phyloP scores from a whole-genome alignment of 1,140 invertebrate genomes.

The Sipha flava region DNA sequence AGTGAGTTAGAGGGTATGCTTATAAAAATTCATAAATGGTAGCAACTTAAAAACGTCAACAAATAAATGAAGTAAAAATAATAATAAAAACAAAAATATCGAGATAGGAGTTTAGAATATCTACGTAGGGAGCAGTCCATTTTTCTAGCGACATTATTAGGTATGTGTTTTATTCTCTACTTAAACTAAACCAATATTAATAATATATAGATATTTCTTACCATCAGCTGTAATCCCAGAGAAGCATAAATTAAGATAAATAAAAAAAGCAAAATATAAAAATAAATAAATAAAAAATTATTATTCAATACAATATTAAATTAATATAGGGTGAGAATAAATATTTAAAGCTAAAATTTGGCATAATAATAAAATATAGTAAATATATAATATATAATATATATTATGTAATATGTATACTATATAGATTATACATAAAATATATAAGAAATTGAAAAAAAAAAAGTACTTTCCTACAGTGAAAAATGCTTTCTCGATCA shows the following conservation, averaged over 20 bases:
- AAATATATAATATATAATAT: neutral
- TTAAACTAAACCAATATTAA: constrained; percentile 21
- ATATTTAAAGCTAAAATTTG: neutral
- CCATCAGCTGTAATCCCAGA: constrained; percentile 35
- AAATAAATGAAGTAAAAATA: neutral
- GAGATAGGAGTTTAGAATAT: constrained; percentile 13
- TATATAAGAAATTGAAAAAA: neutral
- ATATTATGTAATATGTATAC: constrained; percentile 4
- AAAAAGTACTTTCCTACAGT: constrained; percentile 14
- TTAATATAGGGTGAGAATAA: neutral
- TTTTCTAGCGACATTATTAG: constrained; percentile 3
- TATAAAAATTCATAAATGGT: neutral
- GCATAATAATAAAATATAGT: neutral
- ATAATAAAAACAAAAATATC: constrained; percentile 22
- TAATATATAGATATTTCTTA: constrained; percentile 33
- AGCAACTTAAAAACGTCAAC: constrained; percentile 16
- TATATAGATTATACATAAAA: neutral
- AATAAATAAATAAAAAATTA: constrained; percentile 26
- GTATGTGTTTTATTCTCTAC: constrained; percentile 14
- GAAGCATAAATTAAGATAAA: constrained; percentile 33
- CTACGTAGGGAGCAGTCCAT: constrained; percentile 27
- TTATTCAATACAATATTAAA: neutral
- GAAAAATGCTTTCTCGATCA: constrained; percentile 13
- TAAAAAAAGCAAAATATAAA: constrained; percentile 34
- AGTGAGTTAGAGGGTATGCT: neutral